Evolutionary conservation across 2,113 vertebrate genomes (phyloP).

Genomic region (Dasyprocta punctata): DNA sequence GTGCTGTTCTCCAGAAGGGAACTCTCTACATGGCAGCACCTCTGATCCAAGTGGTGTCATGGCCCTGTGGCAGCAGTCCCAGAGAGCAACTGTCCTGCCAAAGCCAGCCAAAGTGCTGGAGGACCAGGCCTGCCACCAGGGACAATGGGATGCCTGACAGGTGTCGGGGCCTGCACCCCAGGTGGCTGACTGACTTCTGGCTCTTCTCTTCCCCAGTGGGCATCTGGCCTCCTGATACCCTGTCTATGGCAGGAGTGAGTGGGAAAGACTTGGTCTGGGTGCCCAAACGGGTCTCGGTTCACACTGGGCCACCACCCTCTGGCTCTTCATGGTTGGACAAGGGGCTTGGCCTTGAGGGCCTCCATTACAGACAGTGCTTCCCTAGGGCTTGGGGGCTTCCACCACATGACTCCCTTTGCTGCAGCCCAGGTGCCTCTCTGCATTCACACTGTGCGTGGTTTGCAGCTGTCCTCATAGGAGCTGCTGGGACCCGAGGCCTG

Average conservation of each 20-base stretch:
- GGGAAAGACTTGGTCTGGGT: not conserved
- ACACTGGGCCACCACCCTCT: not conserved
- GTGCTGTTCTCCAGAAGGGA: not conserved
- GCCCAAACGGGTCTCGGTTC: not conserved
- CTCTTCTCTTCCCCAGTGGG: not conserved
- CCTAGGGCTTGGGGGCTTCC: not conserved
- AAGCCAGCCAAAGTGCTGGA: not conserved
- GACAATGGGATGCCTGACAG: not conserved
- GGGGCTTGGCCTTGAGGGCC: not conserved
- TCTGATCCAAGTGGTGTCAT: not conserved
- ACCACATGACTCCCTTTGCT: not conserved
- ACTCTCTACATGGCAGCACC: not conserved
- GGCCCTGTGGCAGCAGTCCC: not conserved
- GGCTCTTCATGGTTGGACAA: not conserved
- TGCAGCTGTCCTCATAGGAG: not conserved
- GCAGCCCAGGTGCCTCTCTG: not conserved
- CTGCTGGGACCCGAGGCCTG: not conserved
- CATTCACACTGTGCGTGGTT: not conserved
- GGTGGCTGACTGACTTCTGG: not conserved
- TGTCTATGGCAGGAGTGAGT: not conserved
- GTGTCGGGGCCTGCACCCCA: not conserved
- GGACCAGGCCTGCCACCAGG: not conserved
- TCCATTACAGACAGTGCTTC: not conserved
- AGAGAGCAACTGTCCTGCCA: not conserved
- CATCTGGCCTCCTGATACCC: accelerated